These are phyloP conservation scores for Cyrtorhinus lividipennis DNA, from an alignment of 1,140 invertebrate genomes.

Conservation along the genomic window DNA sequence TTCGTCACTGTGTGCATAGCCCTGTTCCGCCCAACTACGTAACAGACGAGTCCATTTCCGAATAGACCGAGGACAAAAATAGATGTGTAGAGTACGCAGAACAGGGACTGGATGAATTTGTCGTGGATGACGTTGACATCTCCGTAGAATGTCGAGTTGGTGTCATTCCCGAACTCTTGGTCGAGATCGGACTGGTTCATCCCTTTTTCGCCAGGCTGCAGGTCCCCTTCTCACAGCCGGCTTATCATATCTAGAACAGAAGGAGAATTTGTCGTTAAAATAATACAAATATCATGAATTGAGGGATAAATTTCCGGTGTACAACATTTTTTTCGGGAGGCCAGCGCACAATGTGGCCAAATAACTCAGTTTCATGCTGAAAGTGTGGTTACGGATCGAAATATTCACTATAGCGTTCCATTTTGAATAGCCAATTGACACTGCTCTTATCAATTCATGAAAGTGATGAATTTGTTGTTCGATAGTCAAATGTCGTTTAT, in stretches of 20 bases:
- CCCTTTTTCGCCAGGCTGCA: not conserved
- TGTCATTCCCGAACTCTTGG: not conserved
- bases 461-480: no score
- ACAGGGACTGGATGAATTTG: slow-evolving; percentile 43
- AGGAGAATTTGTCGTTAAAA: no score
- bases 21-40: slow-evolving; percentile 76
- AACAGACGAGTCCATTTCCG: slow-evolving; percentile 86
- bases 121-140: slow-evolving; percentile 24
- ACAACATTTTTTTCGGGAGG: no score
- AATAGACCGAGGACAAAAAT: slow-evolving; percentile 82
- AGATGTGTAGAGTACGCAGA: slow-evolving; percentile 66
- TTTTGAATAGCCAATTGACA: no score
- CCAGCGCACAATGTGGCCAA: no score
- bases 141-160: not conserved
- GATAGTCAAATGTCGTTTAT: no score
- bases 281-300: no score
- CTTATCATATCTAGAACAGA: not conserved
- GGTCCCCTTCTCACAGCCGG: not conserved
- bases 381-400: no score
- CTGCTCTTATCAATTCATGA: no score
- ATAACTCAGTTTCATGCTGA: no score
- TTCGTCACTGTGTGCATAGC: slow-evolving; percentile 98
- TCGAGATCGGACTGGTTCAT: not conserved
- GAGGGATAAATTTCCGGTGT: no score
- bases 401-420: no score